Percentiles rank a stretch among this genome's conserved stretches.
These are phyloP conservation scores for Typhlichthys eigenmanni DNA, from an alignment of 2,797 vertebrate genomes.

Conservation along the genomic window DNA sequence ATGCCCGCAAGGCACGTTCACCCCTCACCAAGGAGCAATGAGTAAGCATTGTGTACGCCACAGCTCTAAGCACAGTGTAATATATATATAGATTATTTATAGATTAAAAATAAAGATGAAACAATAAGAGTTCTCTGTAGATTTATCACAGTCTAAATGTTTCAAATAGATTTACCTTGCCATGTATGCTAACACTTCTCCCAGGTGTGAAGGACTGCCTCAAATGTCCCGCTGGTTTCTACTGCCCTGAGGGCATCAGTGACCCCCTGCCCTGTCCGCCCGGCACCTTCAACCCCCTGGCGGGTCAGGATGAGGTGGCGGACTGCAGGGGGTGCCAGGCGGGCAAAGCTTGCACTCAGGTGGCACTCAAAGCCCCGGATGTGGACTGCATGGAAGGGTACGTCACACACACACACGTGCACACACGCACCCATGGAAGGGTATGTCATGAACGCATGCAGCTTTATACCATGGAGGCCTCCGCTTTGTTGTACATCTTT, in stretches of 20 bases:
- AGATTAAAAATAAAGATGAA: not conserved
- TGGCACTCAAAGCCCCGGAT: constrained; percentile 82
- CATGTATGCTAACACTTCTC: constrained; percentile 7
- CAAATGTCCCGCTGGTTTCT: constrained; percentile 84
- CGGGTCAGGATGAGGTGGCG: constrained; percentile 80
- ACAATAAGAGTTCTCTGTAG: not conserved
- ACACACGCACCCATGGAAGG: too few species aligned
- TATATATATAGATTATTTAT: not conserved
- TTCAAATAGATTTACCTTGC: not conserved
- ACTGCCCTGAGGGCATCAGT: constrained; percentile 79
- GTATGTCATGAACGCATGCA: not conserved
- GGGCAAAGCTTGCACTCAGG: constrained; percentile 85
- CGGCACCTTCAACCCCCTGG: constrained; percentile 80
- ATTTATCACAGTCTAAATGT: not conserved
- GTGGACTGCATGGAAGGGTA: constrained; percentile 83
- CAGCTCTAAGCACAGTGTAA: not conserved
- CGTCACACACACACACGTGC: not conserved
- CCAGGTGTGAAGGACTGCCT: constrained; percentile 81
- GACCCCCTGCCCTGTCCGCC: constrained; percentile 80
- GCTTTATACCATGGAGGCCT: not conserved
- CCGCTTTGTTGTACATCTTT: not conserved
- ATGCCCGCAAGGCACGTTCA: constrained; percentile 83
- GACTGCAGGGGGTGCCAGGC: constrained; percentile 83
- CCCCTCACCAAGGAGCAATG: constrained; percentile 82
- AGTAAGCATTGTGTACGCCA: constrained; percentile 59